Conservation (phyloP, 2,797 vertebrate genomes). For the Chaetodon trifasciatus region DNA sequence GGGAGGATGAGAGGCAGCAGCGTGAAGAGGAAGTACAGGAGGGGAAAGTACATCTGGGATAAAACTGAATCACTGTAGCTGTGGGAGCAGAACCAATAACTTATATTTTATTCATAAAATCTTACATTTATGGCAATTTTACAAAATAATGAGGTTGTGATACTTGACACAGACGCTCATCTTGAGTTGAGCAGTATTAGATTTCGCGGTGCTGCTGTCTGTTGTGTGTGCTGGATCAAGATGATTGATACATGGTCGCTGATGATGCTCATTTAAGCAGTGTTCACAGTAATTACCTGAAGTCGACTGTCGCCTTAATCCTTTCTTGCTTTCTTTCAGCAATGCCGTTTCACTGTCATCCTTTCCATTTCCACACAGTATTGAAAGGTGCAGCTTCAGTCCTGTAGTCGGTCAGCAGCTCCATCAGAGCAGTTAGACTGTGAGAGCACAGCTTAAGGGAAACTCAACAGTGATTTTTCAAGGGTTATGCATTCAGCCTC, state of each 20-base stretch:
- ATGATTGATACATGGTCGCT: not conserved
- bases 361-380: not conserved
- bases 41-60: not conserved
- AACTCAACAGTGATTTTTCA: not conserved
- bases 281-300: not conserved
- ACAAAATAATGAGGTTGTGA: not conserved
- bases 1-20: conserved; percentile 29
- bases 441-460: not conserved
- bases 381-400: not conserved
- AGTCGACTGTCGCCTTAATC: not conserved
- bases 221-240: not conserved
- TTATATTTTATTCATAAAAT: not conserved
- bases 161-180: not conserved
- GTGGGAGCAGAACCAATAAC: not conserved
- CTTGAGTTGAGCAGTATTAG: not conserved
- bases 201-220: not conserved
- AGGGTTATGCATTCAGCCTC: not conserved
- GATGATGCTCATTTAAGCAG: not conserved
- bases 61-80: not conserved
- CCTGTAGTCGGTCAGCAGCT: not conserved
- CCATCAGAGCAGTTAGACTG: not conserved
- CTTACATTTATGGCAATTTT: not conserved
- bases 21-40: not conserved
- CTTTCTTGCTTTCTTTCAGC: not conserved
- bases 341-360: not conserved